Base-by-base conservation (phyloP, 2,888 invertebrate genomes). In the Stramonita haemastoma region DNA sequence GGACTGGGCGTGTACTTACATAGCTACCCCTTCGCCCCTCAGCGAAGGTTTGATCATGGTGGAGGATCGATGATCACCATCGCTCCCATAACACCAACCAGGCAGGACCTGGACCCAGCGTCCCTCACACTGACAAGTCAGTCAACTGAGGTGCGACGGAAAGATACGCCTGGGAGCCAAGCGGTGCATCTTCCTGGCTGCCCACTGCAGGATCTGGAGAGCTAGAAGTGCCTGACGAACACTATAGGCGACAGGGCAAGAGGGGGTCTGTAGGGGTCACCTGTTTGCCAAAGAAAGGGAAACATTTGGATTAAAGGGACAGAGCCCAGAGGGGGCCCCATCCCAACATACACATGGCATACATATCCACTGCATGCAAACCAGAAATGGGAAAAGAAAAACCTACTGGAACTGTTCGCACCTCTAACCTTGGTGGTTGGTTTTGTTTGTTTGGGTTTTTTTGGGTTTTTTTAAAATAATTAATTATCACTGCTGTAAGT, bases 1-100 rank as follows among this genome's bases (percentile, higher is more conserved):
- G 46, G 81, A 91, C 91, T 91, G 91, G 91, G 90, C 90, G 89
- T 89, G 89, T 91, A 91, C 91, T 91, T 91, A 91, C 91, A 90
- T 90, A 56, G 84, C 86, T 86, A 73, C 56, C 84, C 89, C 84
- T n/a, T 79, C 84, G 87, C 84, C 36, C 34, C 19, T 60, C 46
- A 83, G 81, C 89, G 57, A 88, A 87, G 88, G 70, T 86, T 85
- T 36, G 87, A 88, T 89, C 89, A 36, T 84, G 70, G 90, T 87
- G 83, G 87, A 84, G 83, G 73, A 86, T 32, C 86, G 66, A 86
- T 86, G 29, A 57, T 66, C 86, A 66, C 22, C 60, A 19, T 66
- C 66, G n/a, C 34, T 66, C 86, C 86, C 86, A 32, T 32, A 32
- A 57, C 86, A 86, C 86, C 86, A 57, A 86, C 86, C 86, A 86